Evolutionary conservation across 2,888 invertebrate species (phyloP), one percentile per base, ranked within the genome.

Genomic region (Miltochrista miniata): DNA sequence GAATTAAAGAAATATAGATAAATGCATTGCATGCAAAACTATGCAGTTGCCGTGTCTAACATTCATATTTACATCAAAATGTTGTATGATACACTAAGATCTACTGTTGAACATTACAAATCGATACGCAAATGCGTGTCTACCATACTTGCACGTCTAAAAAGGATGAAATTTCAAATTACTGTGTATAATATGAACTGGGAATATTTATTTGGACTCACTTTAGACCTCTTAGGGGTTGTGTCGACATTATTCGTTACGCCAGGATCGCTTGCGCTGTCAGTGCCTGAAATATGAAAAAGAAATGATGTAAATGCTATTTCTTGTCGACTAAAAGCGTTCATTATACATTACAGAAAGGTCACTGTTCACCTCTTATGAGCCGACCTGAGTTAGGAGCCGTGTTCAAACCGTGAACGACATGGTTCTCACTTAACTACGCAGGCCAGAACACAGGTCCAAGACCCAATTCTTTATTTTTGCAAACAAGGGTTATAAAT

Each of bases 201-300:
- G 9, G 36, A 30, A 33, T n/a, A 24, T 4, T 24, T 24, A 24
- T 24, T 24, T 24, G 14, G 14, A 70, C 79, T 79, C 64, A 92
- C 92, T 87, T 88, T 90, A 2, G 86, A 77, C 61, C 86, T 91
- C 72, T 90, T 92, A 24, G 92, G 92, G 5, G 92, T 89, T 10
- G 88, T 87, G 18, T 92, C 92, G 9, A 84, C 78, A 60, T 91
- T 92, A 72, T 90, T 91, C 7, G 87, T 86, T 56, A 88, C 71
- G 35, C 92, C 92, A 1, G 90, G 87, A 48, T 92, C 92, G 56
- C 90, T 89, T 36, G 88, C 83, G 1, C 88, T 83, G 63, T 92
- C 92, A n/a, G 91, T 92, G 30, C 92, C 92, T 93, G 71, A 7
- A 74, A 68, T 29, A 12, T 46, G 30, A 46, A 43, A 44, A 39